phyloP scores from a whole-genome alignment of 2,888 invertebrate species.

The Syritta pipiens region DNA sequence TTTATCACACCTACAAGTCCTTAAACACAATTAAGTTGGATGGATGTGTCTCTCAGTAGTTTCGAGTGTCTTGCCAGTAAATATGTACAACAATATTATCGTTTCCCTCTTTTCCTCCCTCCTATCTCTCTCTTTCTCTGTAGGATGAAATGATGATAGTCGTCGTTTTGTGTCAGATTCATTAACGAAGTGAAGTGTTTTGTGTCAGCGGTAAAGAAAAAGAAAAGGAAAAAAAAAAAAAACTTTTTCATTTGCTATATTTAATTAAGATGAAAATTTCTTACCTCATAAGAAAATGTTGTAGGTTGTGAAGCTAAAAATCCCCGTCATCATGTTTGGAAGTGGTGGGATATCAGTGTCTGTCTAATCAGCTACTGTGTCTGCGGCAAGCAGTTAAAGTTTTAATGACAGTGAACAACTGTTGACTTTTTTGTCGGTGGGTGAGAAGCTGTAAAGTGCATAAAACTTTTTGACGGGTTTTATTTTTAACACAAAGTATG shows the following conservation, averaged over 20 bases:
- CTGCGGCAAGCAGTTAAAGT: conserved; percentile 19
- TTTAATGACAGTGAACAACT: conserved; percentile 27
- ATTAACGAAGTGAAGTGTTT: background rate
- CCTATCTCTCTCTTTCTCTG: no score
- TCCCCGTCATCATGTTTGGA: no score
- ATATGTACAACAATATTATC: no score
- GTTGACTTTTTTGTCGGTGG: conserved; percentile 10
- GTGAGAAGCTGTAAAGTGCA: background rate
- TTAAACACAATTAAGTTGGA: no score
- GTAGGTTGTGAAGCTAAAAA: no score
- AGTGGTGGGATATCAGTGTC: background rate
- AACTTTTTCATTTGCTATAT: conserved; percentile 29
- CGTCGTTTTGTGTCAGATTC: background rate
- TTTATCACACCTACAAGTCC: conserved; percentile 33
- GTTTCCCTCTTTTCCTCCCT: no score
- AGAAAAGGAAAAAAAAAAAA: no score
- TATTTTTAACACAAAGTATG: background rate
- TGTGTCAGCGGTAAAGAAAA: conserved; percentile 2
- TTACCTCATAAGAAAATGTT: no score
- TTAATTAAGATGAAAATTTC: conserved; percentile 29
- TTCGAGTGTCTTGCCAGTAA: no score
- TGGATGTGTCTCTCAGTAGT: no score
- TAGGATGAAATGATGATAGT: no score
- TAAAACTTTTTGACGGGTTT: background rate
- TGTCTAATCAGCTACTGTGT: conserved; percentile 13